Evolutionary conservation across 2,113 vertebrate genomes (phyloP).

Genomic region (Aplodontia rufa): DNA sequence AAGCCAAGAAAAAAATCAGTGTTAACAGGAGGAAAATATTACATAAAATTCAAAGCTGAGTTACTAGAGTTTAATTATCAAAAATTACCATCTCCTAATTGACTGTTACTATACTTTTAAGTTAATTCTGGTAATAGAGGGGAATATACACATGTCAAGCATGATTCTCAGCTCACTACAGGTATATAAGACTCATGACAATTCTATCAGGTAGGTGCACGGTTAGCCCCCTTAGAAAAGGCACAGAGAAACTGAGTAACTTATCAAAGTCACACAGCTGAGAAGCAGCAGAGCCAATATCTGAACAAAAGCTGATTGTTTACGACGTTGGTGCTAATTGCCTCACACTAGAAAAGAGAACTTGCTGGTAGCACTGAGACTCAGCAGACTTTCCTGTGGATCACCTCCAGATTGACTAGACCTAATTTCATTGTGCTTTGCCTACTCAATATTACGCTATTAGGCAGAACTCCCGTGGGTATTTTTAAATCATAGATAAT

Average conservation of each 20-base stretch:
- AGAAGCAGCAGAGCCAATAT: neutral
- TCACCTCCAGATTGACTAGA: neutral
- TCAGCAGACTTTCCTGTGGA: neutral
- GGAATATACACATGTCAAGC: rapidly evolving
- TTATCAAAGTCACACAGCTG: neutral
- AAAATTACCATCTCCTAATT: neutral
- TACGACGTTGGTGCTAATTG: neutral
- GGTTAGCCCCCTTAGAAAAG: neutral
- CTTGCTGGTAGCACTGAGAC: neutral
- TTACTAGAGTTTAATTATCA: neutral
- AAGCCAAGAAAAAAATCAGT: neutral
- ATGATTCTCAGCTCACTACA: neutral
- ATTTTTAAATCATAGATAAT: neutral
- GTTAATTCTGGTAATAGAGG: neutral
- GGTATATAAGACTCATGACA: neutral
- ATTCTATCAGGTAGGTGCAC: neutral
- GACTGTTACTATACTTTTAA: neutral
- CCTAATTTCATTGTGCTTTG: neutral
- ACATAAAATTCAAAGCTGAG: neutral
- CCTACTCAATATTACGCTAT: neutral
- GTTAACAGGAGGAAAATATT: neutral
- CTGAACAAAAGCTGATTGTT: neutral
- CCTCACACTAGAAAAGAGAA: neutral
- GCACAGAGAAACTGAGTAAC: neutral
- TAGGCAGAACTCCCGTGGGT: neutral